These are phyloP conservation scores for Monochamus saltuarius DNA, from an alignment of 1,140 invertebrate species.

Conservation along the genomic window DNA sequence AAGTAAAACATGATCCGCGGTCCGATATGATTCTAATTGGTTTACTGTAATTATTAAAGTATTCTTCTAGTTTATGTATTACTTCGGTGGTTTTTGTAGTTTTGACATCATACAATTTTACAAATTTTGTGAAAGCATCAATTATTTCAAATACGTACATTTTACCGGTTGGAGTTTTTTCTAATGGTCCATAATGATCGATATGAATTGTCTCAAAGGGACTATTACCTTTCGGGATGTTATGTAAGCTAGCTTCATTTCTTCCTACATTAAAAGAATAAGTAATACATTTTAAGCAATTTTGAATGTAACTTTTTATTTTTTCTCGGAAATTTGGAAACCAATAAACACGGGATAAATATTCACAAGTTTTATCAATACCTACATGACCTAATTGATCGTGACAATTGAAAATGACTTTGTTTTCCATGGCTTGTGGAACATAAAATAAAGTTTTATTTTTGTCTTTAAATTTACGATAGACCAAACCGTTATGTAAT, in stretches of 20 bases:
- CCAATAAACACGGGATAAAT: constrained; percentile 29
- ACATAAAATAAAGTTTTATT: constrained; percentile 10
- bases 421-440: too few species aligned
- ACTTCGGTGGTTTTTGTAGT: constrained; percentile 20
- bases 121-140: constrained; percentile 40
- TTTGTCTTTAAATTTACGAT: constrained; percentile 10
- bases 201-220: constrained; percentile 42
- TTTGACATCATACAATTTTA: constrained; percentile 16
- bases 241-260: constrained; percentile 34
- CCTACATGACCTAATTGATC: too few species aligned
- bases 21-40: constrained; percentile 29
- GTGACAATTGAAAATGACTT: too few species aligned
- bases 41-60: constrained; percentile 26
- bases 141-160: constrained; percentile 37
- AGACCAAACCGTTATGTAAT: background rate
- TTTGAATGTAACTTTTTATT: constrained; percentile 26
- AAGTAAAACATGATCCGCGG: constrained; percentile 29
- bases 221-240: constrained; percentile 36
- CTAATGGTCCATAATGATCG: constrained; percentile 42
- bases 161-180: constrained; percentile 1
- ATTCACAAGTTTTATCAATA: background rate
- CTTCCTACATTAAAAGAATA: constrained; percentile 41
- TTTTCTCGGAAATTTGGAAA: constrained; percentile 43
- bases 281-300: constrained; percentile 42
- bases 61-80: constrained; percentile 25